phyloP scores from a whole-genome alignment of 2,888 invertebrate species.

The Amiota mariae region DNA sequence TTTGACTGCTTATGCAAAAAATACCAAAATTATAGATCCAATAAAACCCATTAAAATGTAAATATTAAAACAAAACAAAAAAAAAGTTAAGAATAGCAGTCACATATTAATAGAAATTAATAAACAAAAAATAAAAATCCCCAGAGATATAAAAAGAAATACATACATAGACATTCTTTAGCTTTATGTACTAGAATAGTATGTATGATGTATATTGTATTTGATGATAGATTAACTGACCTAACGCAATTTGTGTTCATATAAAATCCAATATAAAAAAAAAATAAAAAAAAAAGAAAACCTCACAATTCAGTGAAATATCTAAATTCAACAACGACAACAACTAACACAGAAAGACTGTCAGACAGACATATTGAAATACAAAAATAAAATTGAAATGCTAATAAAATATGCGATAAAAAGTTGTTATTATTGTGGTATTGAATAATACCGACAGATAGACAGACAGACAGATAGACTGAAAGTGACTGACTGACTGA shows the following conservation, averaged over 20 bases:
- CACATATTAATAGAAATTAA: too few relatives aligned
- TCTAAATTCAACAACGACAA: background rate
- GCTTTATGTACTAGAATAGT: too few relatives aligned
- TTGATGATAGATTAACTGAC: background rate
- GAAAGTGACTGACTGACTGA: background rate
- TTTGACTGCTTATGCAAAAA: too few relatives aligned
- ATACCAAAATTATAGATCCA: too few relatives aligned
- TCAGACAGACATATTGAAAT: too few relatives aligned
- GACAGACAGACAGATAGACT: background rate
- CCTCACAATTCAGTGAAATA: background rate
- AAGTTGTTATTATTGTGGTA: background rate
- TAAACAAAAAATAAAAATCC: too few relatives aligned
- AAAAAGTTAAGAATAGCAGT: too few relatives aligned
- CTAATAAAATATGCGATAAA: slow-evolving; percentile 21
- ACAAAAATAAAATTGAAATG: background rate
- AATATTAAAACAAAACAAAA: too few relatives aligned
- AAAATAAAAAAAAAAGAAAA: background rate
- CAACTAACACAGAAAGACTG: background rate
- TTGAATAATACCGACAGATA: slow-evolving; percentile 15
- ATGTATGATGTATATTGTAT: too few relatives aligned
- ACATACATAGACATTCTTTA: too few relatives aligned
- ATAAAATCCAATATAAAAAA: slow-evolving; percentile 1
- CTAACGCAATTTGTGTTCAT: slow-evolving; percentile 12
- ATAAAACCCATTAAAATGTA: too few relatives aligned
- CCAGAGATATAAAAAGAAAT: too few relatives aligned